Evolutionary conservation across 2,888 invertebrate genomes (phyloP), one percentile per base, ranked within the genome.

Genomic region (Augochlorella aurata): DNA sequence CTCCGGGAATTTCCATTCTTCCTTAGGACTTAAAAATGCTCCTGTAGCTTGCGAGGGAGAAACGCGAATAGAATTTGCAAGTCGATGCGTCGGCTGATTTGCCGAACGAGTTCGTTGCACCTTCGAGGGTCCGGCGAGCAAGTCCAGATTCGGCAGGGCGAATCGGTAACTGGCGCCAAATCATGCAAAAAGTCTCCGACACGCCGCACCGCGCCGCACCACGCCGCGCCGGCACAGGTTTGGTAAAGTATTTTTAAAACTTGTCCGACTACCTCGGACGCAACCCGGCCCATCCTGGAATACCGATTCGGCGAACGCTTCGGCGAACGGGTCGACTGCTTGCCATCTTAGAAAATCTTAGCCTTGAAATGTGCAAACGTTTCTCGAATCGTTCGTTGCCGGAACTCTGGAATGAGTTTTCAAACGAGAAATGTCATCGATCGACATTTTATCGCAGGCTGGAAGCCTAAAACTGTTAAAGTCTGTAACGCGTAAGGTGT

Each of bases 201-300:
- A 77, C 73, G 78, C 75, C 38, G 38, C 38, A 7, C 38, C 38
- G 3, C 38, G 38, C 29, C 29, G n/a, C 29, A 3, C 3, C 29
- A 3, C 29, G 29, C 3, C 29, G 29, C 29, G 3, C 29, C 83
- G 75, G 80, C 79, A 67, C 81, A 81, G 84, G 81, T 83, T 83
- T 81, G 88, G 82, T 77, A 85, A 85, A 84, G 89, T 89, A 90
- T 90, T 90, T 90, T 90, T 89, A 90, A 90, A 89, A 90, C 90
- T 89, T 87, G 89, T 86, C 87, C 85, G 87, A 84, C 88, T 81
- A 82, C 85, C 85, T 81, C 85, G 44, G 78, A 73, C 89, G 76
- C 89, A 82, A 88, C 83, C 88, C 86, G 82, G 84, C 86, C 81
- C 87, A 81, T 87, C 83, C 82, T 74, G 84, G 78, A 85, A 83